Evolutionary conservation across 2,113 vertebrate genomes (phyloP), one percentile per base, ranked within the genome.

Genomic region (Dascyllus trimaculatus): DNA sequence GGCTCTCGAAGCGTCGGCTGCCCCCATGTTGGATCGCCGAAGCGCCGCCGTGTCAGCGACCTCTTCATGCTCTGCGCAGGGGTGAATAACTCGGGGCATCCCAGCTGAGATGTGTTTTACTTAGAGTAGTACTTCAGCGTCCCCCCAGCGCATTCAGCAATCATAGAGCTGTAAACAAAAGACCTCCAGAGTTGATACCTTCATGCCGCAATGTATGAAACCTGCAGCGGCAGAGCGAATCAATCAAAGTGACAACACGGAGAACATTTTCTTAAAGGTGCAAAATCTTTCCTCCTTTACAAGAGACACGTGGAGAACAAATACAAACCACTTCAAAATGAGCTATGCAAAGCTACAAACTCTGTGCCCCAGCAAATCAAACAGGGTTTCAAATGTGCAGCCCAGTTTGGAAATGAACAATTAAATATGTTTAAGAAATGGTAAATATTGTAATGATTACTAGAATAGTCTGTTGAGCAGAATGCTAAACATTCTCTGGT

Each of bases 1-100:
- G 19, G 64, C 53, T 4, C 58, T 4, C n/a, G 0, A 52, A 80
- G 70, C 65, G 11, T 52, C 40, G 74, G 77, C 78, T 14, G 17
- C 48, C 80, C 71, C 66, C 49, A 0, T 52, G 70, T 76, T 64
- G 80, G 85, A 82, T 63, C n/a, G 26, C 43, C 10, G 80, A 53
- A 74, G 81, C 78, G 56, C 59, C 2, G 26, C 78, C 1, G 75
- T 84, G 90, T 93, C 88, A 90, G 89, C 82, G 85, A 72, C 84
- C 89, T 88, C 82, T 82, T 78, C 75, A 71, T 73, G 82, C 73
- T 38, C 54, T 2, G 64, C 54, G 71, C 59, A 46, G 74, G 88
- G 87, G 77, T 89, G 84, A 88, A 38, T 81, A 82, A 89, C 82
- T 90, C 63, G 4, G 74, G 65, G 75, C 88, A 46, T 68, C 78